These are phyloP conservation scores for Dusona sp. DNA, from an alignment of 2,888 invertebrate genomes.

Conservation along the genomic window DNA sequence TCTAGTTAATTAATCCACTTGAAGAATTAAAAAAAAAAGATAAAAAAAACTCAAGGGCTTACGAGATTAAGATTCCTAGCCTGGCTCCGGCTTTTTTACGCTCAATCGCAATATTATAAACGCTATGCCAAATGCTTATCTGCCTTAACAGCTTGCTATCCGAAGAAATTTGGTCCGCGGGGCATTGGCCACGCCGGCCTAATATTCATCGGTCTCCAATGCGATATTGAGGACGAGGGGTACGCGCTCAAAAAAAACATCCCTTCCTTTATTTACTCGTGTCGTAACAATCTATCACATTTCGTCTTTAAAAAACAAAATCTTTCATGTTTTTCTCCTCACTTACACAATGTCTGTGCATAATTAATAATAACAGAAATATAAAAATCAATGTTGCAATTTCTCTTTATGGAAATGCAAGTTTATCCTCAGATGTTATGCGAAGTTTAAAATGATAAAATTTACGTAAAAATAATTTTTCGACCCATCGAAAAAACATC, in stretches of 20 bases:
- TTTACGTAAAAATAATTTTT: no score
- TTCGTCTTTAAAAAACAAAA: constrained; percentile 16
- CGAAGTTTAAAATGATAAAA: not conserved
- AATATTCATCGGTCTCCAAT: constrained; percentile 93
- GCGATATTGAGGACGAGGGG: constrained; percentile 91
- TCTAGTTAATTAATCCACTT: not conserved
- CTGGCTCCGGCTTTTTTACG: constrained; percentile 62
- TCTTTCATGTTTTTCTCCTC: constrained; percentile 21
- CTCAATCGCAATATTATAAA: constrained; percentile 63
- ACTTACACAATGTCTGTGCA: constrained; percentile 13
- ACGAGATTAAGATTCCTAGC: constrained; percentile 65
- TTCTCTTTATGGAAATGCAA: not conserved
- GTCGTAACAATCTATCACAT: constrained; percentile 19
- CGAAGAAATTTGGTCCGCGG: constrained; percentile 97
- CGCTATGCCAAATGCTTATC: constrained; percentile 72
- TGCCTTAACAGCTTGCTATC: constrained; percentile 94
- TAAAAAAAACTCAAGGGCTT: constrained; percentile 71
- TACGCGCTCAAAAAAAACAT: constrained; percentile 77
- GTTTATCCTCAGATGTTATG: not conserved
- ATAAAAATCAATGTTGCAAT: not conserved
- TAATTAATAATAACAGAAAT: not conserved
- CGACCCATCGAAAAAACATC: no score
- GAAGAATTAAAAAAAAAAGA: constrained; percentile 18
- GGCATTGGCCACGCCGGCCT: constrained; percentile 97
- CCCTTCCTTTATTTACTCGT: constrained; percentile 29